Percentiles rank a stretch among this genome's conserved stretches.
Evolutionary conservation across 2,797 vertebrate species (phyloP).

Genomic region (Takifugu ocellatus): DNA sequence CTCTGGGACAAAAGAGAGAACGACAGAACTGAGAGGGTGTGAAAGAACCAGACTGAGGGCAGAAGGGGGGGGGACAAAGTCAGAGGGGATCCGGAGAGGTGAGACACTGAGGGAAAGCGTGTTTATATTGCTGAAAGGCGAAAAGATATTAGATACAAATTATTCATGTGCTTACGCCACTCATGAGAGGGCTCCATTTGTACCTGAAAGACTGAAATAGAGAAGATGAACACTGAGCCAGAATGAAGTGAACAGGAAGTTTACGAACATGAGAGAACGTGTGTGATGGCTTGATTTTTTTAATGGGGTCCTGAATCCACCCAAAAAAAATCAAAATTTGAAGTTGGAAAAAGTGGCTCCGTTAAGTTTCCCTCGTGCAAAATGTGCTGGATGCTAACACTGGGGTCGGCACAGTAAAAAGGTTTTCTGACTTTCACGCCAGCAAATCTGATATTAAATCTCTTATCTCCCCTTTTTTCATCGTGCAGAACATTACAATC

Average conservation of each 20-base stretch:
- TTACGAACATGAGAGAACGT: not conserved
- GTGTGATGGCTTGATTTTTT: not conserved
- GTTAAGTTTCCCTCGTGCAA: not conserved
- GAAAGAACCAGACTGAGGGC: conserved; percentile 21
- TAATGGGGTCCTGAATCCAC: too few relatives aligned
- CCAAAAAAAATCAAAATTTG: too few relatives aligned
- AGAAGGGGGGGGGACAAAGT: conserved; percentile 16
- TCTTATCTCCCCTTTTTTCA: not conserved
- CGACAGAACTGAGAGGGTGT: not conserved
- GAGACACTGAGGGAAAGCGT: conserved; percentile 39
- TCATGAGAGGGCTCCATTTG: conserved; percentile 44
- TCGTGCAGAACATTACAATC: not conserved
- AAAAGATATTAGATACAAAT: conserved; percentile 67
- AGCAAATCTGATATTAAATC: not conserved
- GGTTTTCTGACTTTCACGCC: not conserved
- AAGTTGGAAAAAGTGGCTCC: too few relatives aligned
- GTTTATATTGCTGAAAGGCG: conserved; percentile 62
- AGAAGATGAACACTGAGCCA: conserved; percentile 2
- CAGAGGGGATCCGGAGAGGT: conserved; percentile 38
- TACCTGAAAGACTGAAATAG: conserved; percentile 41
- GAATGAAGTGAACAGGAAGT: not conserved
- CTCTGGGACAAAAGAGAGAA: conserved; percentile 18
- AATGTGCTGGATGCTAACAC: not conserved
- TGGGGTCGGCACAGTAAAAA: not conserved
- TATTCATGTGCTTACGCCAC: conserved; percentile 62